These are phyloP conservation scores for Dendroctonus valens DNA, from an alignment of 1,140 invertebrate genomes.

Conservation along the genomic window DNA sequence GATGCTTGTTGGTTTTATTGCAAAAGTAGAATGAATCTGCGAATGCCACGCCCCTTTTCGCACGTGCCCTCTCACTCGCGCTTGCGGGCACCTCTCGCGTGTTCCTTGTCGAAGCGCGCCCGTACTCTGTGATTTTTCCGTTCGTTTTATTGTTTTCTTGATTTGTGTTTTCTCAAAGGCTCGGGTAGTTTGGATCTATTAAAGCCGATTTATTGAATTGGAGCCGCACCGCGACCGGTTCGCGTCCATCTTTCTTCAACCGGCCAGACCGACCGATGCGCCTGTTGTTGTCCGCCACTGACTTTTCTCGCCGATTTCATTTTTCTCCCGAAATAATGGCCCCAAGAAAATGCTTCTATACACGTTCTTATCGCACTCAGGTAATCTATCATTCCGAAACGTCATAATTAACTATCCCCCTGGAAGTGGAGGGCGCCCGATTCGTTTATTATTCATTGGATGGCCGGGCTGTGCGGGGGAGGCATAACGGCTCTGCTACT, in stretches of 20 bases:
- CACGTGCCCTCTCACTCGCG: slow-evolving; percentile 2
- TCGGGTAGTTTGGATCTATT: slow-evolving; percentile 22
- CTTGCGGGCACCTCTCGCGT: not conserved
- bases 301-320: not conserved
- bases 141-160: slow-evolving; percentile 21
- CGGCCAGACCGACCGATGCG: too few species aligned
- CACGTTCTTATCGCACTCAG: slow-evolving; percentile 22
- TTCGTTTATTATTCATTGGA: slow-evolving; percentile 32
- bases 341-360: slow-evolving; percentile 11
- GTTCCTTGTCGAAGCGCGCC: not conserved
- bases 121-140: slow-evolving; percentile 11
- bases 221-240: slow-evolving; percentile 8
- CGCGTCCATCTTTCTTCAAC: slow-evolving; percentile 2
- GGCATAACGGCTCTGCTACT: not conserved
- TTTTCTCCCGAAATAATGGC: slow-evolving; percentile 14
- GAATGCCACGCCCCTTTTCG: slow-evolving; percentile 30
- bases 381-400: slow-evolving; percentile 30
- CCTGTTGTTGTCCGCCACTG: too few species aligned
- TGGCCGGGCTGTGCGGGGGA: not conserved
- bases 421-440: slow-evolving; percentile 26
- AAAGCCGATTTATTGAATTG: slow-evolving; percentile 28
- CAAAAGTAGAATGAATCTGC: slow-evolving; percentile 43
- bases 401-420: slow-evolving; percentile 30
- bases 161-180: slow-evolving; percentile 23
- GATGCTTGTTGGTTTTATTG: slow-evolving; percentile 46